Conservation (phyloP, 2,113 vertebrate genomes). For the Rhegmatorhina hoffmannsi region DNA sequence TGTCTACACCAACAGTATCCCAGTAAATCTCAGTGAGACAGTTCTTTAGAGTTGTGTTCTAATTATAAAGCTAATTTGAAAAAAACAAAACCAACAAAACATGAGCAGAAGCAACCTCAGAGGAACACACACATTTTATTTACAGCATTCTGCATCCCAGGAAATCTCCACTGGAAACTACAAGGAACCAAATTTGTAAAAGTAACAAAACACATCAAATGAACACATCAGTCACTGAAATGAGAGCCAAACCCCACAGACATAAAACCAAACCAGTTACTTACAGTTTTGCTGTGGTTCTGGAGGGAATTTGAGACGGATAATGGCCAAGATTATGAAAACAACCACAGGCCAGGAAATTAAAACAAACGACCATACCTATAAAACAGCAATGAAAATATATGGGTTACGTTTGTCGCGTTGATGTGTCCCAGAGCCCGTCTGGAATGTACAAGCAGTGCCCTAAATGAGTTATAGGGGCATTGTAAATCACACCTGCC, state of each 20-base stretch:
- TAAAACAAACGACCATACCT: slow-evolving; percentile 92
- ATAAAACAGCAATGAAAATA: slow-evolving; percentile 70
- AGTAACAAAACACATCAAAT: slow-evolving; percentile 9
- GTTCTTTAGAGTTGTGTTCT: background rate
- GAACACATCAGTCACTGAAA: slow-evolving; percentile 29
- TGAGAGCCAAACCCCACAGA: slow-evolving; percentile 19
- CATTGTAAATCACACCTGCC: background rate
- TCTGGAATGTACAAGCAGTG: slow-evolving; percentile 7
- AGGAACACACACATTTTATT: slow-evolving; percentile 12
- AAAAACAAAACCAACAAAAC: background rate
- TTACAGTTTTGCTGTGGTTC: slow-evolving; percentile 82
- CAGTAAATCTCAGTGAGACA: background rate
- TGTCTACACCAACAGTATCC: background rate
- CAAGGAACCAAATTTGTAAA: slow-evolving; percentile 11
- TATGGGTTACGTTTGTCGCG: background rate
- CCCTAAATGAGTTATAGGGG: background rate
- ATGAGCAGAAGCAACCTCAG: background rate
- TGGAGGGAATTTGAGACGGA: slow-evolving; percentile 86
- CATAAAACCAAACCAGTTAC: slow-evolving; percentile 69
- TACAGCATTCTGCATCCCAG: background rate
- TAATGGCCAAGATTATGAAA: slow-evolving; percentile 92
- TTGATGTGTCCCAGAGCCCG: background rate
- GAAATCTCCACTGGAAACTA: slow-evolving; percentile 4
- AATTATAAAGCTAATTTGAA: slow-evolving; percentile 1
- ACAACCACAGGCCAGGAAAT: slow-evolving; percentile 90